phyloP scores from a whole-genome alignment of 2,888 invertebrate genomes.

The Apeira syringaria region DNA sequence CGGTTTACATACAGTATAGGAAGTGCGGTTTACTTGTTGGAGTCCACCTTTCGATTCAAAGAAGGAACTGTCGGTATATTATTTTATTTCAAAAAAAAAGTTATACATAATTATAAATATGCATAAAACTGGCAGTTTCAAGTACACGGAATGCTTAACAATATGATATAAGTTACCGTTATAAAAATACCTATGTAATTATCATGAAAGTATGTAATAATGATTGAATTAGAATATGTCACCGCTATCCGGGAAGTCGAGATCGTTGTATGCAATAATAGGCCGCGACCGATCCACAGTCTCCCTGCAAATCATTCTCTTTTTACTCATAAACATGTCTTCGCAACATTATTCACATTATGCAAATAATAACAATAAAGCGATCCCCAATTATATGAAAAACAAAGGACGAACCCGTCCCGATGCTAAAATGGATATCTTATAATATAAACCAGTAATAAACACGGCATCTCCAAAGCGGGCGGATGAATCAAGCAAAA shows the following conservation, averaged over 20 bases:
- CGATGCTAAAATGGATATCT: constrained; percentile 14
- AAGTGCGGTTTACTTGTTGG: no score
- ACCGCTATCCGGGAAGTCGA: constrained; percentile 93
- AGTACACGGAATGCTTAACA: constrained; percentile 44
- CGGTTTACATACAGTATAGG: no score
- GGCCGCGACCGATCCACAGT: constrained; percentile 88
- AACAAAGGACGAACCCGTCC: constrained; percentile 25
- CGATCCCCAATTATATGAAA: constrained; percentile 18
- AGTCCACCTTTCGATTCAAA: no score
- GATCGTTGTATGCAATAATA: constrained; percentile 94
- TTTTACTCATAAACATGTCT: constrained; percentile 51
- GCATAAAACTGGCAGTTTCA: constrained; percentile 33
- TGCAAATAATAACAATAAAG: constrained; percentile 22
- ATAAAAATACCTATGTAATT: constrained; percentile 16
- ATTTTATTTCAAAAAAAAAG: no score
- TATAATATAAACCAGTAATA: constrained; percentile 26
- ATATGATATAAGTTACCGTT: constrained; percentile 22
- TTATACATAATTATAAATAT: constrained; percentile 7
- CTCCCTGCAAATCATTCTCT: constrained; percentile 83
- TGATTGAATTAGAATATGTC: constrained; percentile 86
- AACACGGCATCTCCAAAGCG: constrained; percentile 20
- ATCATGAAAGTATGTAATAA: constrained; percentile 32
- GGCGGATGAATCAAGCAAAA: constrained; percentile 39
- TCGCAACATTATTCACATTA: constrained; percentile 14
- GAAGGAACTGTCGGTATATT: no score